Base-by-base conservation (phyloP, 2,888 invertebrate genomes). In the Neoitamus cyanurus region DNA sequence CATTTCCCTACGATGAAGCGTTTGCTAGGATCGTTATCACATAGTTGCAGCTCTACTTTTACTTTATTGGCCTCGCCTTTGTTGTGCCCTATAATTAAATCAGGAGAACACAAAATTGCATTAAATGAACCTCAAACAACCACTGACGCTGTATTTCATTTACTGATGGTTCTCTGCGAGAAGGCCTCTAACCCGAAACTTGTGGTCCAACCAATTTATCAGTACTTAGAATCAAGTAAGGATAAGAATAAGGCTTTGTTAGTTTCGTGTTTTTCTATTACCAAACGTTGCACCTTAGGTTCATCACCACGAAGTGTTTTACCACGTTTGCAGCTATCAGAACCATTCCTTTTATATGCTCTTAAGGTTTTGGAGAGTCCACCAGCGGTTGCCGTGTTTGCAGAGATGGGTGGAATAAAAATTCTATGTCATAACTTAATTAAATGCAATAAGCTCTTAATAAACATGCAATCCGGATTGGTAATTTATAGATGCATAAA, bases 81-180 rank as follows among this genome's bases (percentile, higher is more conserved):
- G 30, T 88, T 93, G 73, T 90, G 89, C 85, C 89, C 89, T 3
- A 48, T 58, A 13, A 88, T 89, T 5, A 90, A 89, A 86, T 88
- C 92, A 7, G 88, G 89, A 11, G 89, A 89, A 72, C 88, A 88
- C 0, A 88, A 88, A 28, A 89, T 89, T 86, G 87, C 90, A 0
- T 80, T 91, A 20, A 90, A 93, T n/a, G 95, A 95, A 88, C 94
- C 95, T 7, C 93, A 94, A 34, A 95, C 96, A 0, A 94, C 97
- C 83, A 96, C 96, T 1, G 97, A 98, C 89, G 96, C 96, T 25
- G 94, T 97, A n/a, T 97, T 97, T 89, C 95, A 96, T 91, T 93
- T 98, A 87, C 93, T 97, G 83, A 93, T 95, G 34, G 94, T 95
- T 2, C 92, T 98, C 86, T 94, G 95, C n/a, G 93, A 94, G 70